A percentile compares a stretch with the other conserved stretches of the same genome.
phyloP scores from a whole-genome alignment of 1,140 invertebrate species.

The Zaprionus kolodkinae region DNA sequence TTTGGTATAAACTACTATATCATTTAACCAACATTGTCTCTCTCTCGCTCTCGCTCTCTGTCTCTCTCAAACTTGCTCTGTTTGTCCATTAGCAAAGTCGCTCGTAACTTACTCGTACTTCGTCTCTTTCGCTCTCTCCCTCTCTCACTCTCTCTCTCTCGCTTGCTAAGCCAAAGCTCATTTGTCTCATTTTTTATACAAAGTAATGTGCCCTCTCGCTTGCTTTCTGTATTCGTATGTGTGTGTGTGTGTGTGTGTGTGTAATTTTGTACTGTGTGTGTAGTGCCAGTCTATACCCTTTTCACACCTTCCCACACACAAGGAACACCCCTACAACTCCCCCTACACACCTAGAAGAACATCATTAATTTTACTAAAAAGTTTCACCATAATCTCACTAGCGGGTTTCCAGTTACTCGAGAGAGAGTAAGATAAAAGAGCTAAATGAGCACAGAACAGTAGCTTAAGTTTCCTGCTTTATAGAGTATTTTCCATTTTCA shows the following conservation, averaged over 20 bases:
- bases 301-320: not conserved
- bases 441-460: not conserved
- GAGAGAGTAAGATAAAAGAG: too few species aligned
- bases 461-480: not conserved
- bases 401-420: too few species aligned
- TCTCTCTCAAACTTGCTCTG: not conserved
- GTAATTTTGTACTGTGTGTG: too few species aligned
- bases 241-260: not conserved
- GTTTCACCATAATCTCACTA: not conserved
- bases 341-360: not conserved
- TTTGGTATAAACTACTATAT: slow-evolving; percentile 66
- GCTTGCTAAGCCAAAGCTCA: not conserved
- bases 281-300: not conserved
- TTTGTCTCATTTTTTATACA: slow-evolving; percentile 9
- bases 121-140: slow-evolving; percentile 1
- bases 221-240: not conserved
- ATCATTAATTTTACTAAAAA: slow-evolving; percentile 6
- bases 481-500: not conserved
- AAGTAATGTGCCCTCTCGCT: slow-evolving; percentile 5
- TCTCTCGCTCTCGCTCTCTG: slow-evolving; percentile 6
- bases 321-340: not conserved
- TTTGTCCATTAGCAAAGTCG: slow-evolving; percentile 6
- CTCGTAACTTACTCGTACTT: not conserved
- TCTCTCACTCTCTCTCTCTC: not conserved
- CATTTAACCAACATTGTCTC: not conserved